Conservation (phyloP, 2,797 vertebrate genomes). For the Falco berigora region DNA sequence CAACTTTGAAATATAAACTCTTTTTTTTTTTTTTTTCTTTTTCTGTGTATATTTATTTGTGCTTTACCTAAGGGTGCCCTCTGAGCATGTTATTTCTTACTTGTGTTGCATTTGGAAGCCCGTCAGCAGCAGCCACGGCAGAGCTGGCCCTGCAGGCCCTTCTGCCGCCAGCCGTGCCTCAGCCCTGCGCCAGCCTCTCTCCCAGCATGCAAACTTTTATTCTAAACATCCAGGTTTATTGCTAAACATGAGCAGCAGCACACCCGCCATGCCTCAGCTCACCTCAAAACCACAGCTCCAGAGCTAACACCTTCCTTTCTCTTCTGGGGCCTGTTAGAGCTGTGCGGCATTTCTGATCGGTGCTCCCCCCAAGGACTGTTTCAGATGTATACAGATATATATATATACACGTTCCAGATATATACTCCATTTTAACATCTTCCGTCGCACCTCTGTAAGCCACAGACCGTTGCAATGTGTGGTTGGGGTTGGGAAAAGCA, state of each 20-base stretch:
- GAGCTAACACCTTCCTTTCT: rapidly evolving
- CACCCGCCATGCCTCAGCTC: not conserved
- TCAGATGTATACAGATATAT: no score
- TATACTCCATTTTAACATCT: no score
- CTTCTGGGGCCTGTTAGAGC: not conserved
- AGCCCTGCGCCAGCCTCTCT: not conserved
- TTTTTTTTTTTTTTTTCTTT: not conserved
- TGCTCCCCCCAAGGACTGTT: rapidly evolving
- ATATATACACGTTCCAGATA: no score
- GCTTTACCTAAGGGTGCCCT: slow-evolving; percentile 14
- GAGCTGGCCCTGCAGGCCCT: not conserved
- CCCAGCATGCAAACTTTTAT: rapidly evolving
- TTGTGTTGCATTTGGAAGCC: not conserved
- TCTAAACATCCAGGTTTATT: not conserved
- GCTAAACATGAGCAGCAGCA: no score
- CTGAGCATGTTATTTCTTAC: not conserved
- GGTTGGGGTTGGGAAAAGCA: rapidly evolving
- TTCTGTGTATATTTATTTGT: not conserved
- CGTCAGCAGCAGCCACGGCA: not conserved
- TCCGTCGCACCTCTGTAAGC: rapidly evolving
- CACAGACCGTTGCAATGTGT: rapidly evolving
- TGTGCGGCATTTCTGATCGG: not conserved
- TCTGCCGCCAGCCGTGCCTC: not conserved
- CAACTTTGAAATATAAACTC: slow-evolving; percentile 5
- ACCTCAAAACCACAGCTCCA: not conserved